Percentiles rank a stretch among this genome's conserved stretches.
These are phyloP conservation scores for Leucosticte australis DNA, from an alignment of 2,113 vertebrate genomes.

Conservation along the genomic window DNA sequence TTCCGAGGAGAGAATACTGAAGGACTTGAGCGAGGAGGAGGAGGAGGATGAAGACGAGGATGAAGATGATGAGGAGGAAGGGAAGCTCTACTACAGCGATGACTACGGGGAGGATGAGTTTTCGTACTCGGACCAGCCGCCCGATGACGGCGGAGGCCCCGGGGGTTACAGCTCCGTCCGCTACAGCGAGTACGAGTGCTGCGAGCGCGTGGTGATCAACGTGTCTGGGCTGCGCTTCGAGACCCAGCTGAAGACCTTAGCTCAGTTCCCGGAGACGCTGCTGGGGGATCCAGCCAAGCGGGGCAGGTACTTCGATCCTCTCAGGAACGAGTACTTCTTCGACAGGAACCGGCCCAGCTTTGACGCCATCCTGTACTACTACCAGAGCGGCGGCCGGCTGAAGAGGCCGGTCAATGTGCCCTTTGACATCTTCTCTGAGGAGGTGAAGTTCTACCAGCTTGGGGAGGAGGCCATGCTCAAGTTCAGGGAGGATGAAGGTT, in stretches of 20 bases:
- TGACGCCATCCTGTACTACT: slow-evolving; percentile 96
- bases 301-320: slow-evolving; percentile 94
- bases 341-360: slow-evolving; percentile 96
- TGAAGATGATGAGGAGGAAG: slow-evolving; percentile 78
- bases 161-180: slow-evolving; percentile 84
- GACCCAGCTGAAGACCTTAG: slow-evolving; percentile 92
- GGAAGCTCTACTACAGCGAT: slow-evolving; percentile 81
- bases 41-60: slow-evolving; percentile 82
- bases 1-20: slow-evolving; percentile 93
- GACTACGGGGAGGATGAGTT: slow-evolving; percentile 86
- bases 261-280: slow-evolving; percentile 95
- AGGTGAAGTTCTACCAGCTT: slow-evolving; percentile 97
- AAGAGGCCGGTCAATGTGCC: slow-evolving; percentile 95
- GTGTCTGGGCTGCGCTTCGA: slow-evolving; percentile 96
- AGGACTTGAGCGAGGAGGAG: slow-evolving; percentile 89
- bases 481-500: slow-evolving; percentile 97
- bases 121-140: slow-evolving; percentile 83
- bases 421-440: slow-evolving; percentile 96
- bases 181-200: slow-evolving; percentile 90
- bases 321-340: slow-evolving; percentile 98
- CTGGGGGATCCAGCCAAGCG: slow-evolving; percentile 92
- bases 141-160: slow-evolving; percentile 71
- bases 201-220: slow-evolving; percentile 95
- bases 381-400: slow-evolving; percentile 93
- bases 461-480: slow-evolving; percentile 96